These are phyloP conservation scores for Drosophila hamatofila DNA, from an alignment of 2,888 invertebrate genomes.

Conservation along the genomic window DNA sequence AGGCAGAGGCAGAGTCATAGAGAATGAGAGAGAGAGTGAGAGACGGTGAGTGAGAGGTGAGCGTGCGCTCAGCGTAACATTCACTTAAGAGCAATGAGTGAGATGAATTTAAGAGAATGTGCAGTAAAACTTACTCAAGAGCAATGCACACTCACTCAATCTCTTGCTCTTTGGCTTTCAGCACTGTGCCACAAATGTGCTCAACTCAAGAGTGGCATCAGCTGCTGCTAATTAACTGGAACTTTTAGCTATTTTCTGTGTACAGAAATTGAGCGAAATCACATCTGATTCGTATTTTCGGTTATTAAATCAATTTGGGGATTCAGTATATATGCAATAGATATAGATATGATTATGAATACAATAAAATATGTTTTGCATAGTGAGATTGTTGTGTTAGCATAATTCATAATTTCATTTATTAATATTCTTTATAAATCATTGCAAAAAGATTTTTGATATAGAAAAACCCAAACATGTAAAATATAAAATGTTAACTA, in stretches of 20 bases:
- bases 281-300: neutral
- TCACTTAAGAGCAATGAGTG: slow-evolving; percentile 44
- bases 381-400: too few species aligned
- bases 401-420: too few species aligned
- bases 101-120: slow-evolving; percentile 27
- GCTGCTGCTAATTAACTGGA: slow-evolving; percentile 46
- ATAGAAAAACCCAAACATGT: too few species aligned
- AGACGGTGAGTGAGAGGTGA: slow-evolving; percentile 11
- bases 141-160: slow-evolving; percentile 6
- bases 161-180: neutral
- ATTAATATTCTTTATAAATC: too few species aligned
- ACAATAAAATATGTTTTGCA: too few species aligned
- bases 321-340: neutral
- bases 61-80: neutral
- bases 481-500: too few species aligned
- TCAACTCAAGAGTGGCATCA: slow-evolving; percentile 27
- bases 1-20: neutral
- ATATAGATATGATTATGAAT: too few species aligned
- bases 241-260: slow-evolving; percentile 1
- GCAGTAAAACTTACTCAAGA: slow-evolving; percentile 32
- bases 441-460: too few species aligned
- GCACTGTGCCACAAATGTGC: neutral
- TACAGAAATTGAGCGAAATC: slow-evolving; percentile 1
- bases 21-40: slow-evolving; percentile 6
- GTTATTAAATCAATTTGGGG: neutral